A percentile compares a stretch with the other conserved stretches of the same genome.
These are phyloP conservation scores for Pimpla rufipes DNA, from an alignment of 2,888 invertebrate genomes.

Conservation along the genomic window DNA sequence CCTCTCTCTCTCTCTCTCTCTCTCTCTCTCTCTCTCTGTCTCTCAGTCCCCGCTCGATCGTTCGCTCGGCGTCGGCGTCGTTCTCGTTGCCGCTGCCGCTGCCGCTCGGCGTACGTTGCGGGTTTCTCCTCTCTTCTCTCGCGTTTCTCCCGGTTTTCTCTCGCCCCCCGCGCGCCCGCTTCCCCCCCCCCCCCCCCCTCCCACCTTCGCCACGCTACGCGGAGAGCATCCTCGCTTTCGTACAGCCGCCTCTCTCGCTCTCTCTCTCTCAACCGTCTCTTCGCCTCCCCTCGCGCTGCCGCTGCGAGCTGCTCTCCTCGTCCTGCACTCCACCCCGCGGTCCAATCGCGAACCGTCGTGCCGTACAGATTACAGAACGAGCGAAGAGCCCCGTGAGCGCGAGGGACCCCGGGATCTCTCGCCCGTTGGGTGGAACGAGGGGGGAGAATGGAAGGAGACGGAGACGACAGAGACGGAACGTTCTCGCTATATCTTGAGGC, in stretches of 20 bases:
- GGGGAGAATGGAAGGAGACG: slow-evolving; percentile 50
- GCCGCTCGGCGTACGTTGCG: slow-evolving; percentile 24
- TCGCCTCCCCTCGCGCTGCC: slow-evolving; percentile 34
- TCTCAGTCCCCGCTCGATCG: slow-evolving; percentile 53
- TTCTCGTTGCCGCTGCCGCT: slow-evolving; percentile 50
- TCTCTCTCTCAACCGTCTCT: slow-evolving; percentile 3
- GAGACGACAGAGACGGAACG: slow-evolving; percentile 51
- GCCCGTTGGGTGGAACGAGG: slow-evolving; percentile 40
- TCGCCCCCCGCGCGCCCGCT: slow-evolving; percentile 1
- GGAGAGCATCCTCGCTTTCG: slow-evolving; percentile 34
- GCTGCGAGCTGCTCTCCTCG: slow-evolving; percentile 61
- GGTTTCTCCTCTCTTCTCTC: slow-evolving; percentile 49
- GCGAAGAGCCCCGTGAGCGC: slow-evolving; percentile 68
- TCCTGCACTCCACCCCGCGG: slow-evolving; percentile 75
- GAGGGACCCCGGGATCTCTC: slow-evolving; percentile 30
- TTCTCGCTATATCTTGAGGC: slow-evolving; percentile 59
- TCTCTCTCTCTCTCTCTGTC: slow-evolving; percentile 12
- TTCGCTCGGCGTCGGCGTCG: slow-evolving; percentile 59
- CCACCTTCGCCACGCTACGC: slow-evolving; percentile 30
- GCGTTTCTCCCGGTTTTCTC: slow-evolving; percentile 54
- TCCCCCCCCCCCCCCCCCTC: not conserved
- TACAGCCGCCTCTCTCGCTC: slow-evolving; percentile 19
- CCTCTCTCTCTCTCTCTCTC: not conserved
- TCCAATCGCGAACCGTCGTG: slow-evolving; percentile 80
- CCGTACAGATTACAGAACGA: slow-evolving; percentile 82